Evolutionary conservation across 1,140 invertebrate species (phyloP).

Genomic region (Chelonus insularis): DNA sequence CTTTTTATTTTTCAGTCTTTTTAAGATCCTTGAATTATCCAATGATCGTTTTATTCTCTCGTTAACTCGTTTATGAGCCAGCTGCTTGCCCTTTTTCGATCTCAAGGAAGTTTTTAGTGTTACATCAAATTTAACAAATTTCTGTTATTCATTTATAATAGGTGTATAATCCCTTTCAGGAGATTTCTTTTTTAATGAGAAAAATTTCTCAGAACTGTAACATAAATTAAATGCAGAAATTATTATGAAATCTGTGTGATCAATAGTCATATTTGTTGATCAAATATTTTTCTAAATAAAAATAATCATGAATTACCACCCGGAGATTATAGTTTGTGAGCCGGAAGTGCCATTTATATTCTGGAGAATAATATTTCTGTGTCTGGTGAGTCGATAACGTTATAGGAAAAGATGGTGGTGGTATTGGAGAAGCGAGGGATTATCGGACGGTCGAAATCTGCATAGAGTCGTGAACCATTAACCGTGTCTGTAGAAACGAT

Average conservation of each 20-base stretch:
- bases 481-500: slow-evolving; percentile 36
- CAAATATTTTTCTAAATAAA: too few species aligned
- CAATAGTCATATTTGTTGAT: background rate
- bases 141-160: too few species aligned
- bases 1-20: slow-evolving; percentile 8
- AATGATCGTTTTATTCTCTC: slow-evolving; percentile 23
- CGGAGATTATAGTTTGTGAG: background rate
- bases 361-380: slow-evolving; percentile 3
- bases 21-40: slow-evolving; percentile 17
- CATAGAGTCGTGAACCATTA: slow-evolving; percentile 56
- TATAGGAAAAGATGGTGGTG: background rate
- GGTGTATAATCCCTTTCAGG: too few species aligned
- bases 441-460: slow-evolving; percentile 52
- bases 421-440: slow-evolving; percentile 32
- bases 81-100: background rate
- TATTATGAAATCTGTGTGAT: too few species aligned
- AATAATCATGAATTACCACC: background rate
- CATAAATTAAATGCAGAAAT: too few species aligned
- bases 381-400: background rate
- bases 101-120: background rate
- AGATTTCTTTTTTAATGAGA: too few species aligned
- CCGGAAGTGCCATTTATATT: slow-evolving; percentile 13
- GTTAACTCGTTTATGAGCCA: slow-evolving; percentile 28
- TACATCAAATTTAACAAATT: background rate
- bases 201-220: too few species aligned